A percentile compares a stretch with the other conserved stretches of the same genome.
Evolutionary conservation across 2,888 invertebrate genomes (phyloP).

Genomic region (Lathronympha strigana): DNA sequence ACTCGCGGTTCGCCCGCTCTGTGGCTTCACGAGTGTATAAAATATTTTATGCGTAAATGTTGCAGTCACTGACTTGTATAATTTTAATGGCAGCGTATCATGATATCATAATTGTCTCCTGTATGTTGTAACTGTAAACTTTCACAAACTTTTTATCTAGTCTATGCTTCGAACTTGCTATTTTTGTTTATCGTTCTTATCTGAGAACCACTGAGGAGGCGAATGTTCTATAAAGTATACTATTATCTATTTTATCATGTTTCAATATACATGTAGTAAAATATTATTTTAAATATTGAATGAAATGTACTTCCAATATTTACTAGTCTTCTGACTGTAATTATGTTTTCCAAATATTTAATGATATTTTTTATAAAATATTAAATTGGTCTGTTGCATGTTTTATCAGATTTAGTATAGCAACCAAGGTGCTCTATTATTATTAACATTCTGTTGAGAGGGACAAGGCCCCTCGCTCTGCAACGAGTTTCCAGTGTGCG

Average conservation of each 20-base stretch:
- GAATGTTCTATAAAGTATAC: constrained; percentile 50
- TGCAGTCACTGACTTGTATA: constrained; percentile 65
- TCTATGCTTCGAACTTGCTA: constrained; percentile 71
- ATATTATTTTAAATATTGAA: constrained; percentile 58
- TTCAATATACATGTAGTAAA: constrained; percentile 53
- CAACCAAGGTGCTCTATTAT: constrained; percentile 80
- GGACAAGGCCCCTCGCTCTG: constrained; percentile 75
- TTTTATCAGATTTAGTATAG: constrained; percentile 75
- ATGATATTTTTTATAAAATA: constrained; percentile 63
- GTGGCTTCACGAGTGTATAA: constrained; percentile 51
- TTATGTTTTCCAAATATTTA: constrained; percentile 61
- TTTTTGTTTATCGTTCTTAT: constrained; percentile 57
- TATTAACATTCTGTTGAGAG: constrained; percentile 74
- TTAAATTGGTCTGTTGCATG: constrained; percentile 69
- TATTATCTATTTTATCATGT: constrained; percentile 54
- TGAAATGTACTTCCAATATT: constrained; percentile 64
- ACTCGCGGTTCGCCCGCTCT: constrained; percentile 32
- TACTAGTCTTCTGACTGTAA: constrained; percentile 52
- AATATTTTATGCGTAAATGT: constrained; percentile 52
- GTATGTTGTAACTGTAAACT: constrained; percentile 62
- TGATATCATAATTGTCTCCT: constrained; percentile 50
- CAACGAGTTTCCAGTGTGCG: constrained; percentile 82
- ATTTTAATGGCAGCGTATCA: constrained; percentile 57
- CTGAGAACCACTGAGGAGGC: constrained; percentile 54
- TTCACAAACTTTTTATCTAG: constrained; percentile 73